phyloP scores from a whole-genome alignment of 2,888 invertebrate species.

The Nipponacmea schrenckii region DNA sequence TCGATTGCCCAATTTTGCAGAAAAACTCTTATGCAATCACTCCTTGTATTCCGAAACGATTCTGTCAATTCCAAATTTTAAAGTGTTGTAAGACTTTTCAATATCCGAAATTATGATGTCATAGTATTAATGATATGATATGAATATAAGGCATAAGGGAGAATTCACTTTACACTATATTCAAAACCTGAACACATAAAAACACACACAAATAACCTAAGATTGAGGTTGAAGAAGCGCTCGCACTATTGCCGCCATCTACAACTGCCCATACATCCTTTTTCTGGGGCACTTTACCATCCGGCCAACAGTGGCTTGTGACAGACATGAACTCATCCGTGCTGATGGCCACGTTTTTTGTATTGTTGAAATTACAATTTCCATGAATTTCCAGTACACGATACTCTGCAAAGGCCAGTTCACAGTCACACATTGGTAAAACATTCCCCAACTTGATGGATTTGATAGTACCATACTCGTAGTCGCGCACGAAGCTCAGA shows the following conservation, averaged over 20 bases:
- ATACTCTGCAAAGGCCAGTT: neutral
- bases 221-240: too few relatives aligned
- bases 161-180: too few relatives aligned
- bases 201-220: too few relatives aligned
- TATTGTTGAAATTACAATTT: neutral
- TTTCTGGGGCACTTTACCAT: neutral
- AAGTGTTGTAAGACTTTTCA: too few relatives aligned
- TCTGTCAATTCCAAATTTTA: too few relatives aligned
- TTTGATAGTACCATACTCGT: conserved; percentile 6
- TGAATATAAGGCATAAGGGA: too few relatives aligned
- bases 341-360: neutral
- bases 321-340: neutral
- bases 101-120: too few relatives aligned
- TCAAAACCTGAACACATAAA: too few relatives aligned
- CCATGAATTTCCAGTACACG: neutral
- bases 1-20: too few relatives aligned
- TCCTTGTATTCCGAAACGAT: too few relatives aligned
- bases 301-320: neutral
- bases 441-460: conserved; percentile 1
- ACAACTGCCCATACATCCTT: conserved; percentile 6
- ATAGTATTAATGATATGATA: too few relatives aligned
- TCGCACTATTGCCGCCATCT: neutral
- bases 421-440: conserved; percentile 13
- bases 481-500: conserved; percentile 8
- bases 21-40: too few relatives aligned